A percentile compares a stretch with the other conserved stretches of the same genome.
Conservation (phyloP, 2,888 invertebrate genomes). For the Anodontia alba region DNA sequence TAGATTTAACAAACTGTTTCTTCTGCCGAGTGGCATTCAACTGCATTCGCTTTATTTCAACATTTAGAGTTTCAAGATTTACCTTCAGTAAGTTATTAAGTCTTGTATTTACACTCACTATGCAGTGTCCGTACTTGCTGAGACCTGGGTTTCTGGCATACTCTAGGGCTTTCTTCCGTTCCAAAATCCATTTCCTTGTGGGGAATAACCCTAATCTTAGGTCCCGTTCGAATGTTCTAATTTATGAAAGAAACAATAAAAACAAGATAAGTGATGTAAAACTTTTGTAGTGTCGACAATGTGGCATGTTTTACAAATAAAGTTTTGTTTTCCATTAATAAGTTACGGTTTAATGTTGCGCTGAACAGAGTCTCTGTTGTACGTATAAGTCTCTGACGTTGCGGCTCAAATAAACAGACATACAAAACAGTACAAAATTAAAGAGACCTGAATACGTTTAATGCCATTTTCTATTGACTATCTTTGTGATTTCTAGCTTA, state of each 20-base stretch:
- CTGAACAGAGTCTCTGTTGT: too few relatives aligned
- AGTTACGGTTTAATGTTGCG: too few relatives aligned
- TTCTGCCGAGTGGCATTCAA: background rate
- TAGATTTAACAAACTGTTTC: background rate
- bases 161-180: background rate
- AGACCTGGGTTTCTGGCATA: background rate
- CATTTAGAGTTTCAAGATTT: background rate
- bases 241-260: background rate
- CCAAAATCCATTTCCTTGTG: background rate
- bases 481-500: too few relatives aligned
- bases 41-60: background rate
- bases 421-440: too few relatives aligned
- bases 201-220: background rate
- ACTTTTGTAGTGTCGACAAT: too few relatives aligned
- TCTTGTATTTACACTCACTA: constrained; percentile 5
- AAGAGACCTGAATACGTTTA: too few relatives aligned
- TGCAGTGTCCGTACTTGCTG: background rate
- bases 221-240: background rate
- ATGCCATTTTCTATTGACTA: too few relatives aligned
- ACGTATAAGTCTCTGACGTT: too few relatives aligned
- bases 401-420: too few relatives aligned
- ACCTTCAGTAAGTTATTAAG: background rate
- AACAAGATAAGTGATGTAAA: too few relatives aligned
- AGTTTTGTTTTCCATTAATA: too few relatives aligned
- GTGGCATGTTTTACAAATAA: too few relatives aligned